Base-by-base conservation (phyloP, 2,888 invertebrate genomes). In the Cheilosia grossa region DNA sequence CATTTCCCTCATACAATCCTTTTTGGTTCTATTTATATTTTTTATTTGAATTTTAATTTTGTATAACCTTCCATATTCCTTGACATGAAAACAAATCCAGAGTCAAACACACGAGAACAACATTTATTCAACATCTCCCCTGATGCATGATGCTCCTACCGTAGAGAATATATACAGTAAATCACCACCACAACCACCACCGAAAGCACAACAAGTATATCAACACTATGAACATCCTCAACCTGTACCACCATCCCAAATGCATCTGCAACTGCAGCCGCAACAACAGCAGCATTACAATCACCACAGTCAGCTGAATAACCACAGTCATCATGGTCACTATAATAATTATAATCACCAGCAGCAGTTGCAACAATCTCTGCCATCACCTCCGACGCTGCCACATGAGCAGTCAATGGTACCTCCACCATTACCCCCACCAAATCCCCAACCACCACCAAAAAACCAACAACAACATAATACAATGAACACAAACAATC, bases 371-470 rank as follows among this genome's bases (percentile, higher is more conserved):
- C 83, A 72, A 77, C 51, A 59, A 63, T 78, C 47, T 73, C 70
- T 67, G 70, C 87, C 79, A 51, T 51, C 51, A 73, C 87, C 54
- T 59, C 85, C 77, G 88, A 89, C 87, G 66, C 88, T 87, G 79
- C 87, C 85, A 59, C 77, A 70, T 82, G 88, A 69, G 66, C 82
- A 87, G 82, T 87, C 87, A 88, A 88, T 82, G 87, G 89, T 85
- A 63, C 86, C 85, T 54, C 79, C 87, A 58, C 81, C 87, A 69
- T 78, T 87, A 61, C 87, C 87, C 66, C 87, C 82, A 73, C 87
- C 81, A 75, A 87, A 87, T 87, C 77, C 87, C 81, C 72, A 61
- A 81, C 70, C 78, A 77, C 82, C 56, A 87, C 44, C 44, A 44
- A 44, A 44, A 44, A n/a, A 44, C 44, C 44, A 88, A 88, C 86